phyloP scores from a whole-genome alignment of 2,113 vertebrate species.

The Gallinago media region DNA sequence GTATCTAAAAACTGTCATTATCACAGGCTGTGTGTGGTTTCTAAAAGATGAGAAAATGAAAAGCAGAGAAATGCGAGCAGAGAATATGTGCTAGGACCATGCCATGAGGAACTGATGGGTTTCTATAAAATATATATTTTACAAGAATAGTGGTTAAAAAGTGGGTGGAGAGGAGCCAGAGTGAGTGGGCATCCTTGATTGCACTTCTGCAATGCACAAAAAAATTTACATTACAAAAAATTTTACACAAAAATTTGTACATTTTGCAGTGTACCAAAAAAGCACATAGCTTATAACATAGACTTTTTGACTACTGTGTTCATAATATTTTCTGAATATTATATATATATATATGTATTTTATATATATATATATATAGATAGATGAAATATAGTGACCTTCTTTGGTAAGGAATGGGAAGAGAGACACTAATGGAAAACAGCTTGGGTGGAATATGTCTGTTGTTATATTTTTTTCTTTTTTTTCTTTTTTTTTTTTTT shows the following conservation, averaged over 20 bases:
- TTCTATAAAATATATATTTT: not conserved
- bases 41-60: not conserved
- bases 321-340: not conserved
- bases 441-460: not conserved
- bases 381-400: not conserved
- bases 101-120: not conserved
- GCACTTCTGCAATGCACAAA: not conserved
- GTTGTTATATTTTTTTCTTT: not conserved
- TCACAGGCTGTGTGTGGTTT: not conserved
- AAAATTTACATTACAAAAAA: no score
- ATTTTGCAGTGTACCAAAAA: not conserved
- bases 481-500: not conserved
- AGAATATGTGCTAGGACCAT: not conserved
- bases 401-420: not conserved
- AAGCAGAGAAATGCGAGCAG: not conserved
- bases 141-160: not conserved
- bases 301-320: not conserved
- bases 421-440: not conserved
- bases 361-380: no score
- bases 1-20: not conserved
- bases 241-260: no score
- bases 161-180: accelerated
- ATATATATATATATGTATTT: no score
- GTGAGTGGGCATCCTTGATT: not conserved
- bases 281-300: not conserved